These are phyloP conservation scores for Digitonthophagus gazella DNA, from an alignment of 2,888 invertebrate genomes.

Conservation along the genomic window DNA sequence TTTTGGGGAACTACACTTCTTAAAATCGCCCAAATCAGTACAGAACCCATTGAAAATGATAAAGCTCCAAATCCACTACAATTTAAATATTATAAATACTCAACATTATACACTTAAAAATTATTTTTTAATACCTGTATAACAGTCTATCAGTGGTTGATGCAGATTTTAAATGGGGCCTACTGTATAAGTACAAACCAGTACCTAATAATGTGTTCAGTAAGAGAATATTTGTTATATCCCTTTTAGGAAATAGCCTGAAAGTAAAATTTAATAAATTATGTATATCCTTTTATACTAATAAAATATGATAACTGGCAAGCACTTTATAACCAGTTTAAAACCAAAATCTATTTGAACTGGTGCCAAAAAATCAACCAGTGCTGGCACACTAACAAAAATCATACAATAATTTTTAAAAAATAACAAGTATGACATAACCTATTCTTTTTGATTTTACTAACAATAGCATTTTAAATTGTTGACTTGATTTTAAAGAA, in stretches of 20 bases:
- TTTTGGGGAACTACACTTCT: conserved; percentile 75
- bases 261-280: conserved; percentile 45
- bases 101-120: neutral
- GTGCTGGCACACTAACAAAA: neutral
- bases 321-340: too few relatives aligned
- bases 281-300: too few relatives aligned
- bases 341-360: neutral
- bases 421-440: neutral
- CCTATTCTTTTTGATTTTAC: neutral
- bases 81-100: conserved; percentile 27
- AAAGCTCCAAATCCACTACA: conserved; percentile 66
- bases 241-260: conserved; percentile 70
- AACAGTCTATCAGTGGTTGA: conserved; percentile 61
- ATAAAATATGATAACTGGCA: too few relatives aligned
- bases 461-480: too few relatives aligned
- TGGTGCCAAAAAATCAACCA: neutral
- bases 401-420: neutral
- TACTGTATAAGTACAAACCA: conserved; percentile 78
- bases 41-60: conserved; percentile 86
- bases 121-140: conserved; percentile 58
- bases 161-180: conserved; percentile 69
- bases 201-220: conserved; percentile 78
- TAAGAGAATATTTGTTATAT: conserved; percentile 79
- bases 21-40: conserved; percentile 83
- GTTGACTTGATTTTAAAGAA: too few relatives aligned